A percentile compares a stretch with the other conserved stretches of the same genome.
Evolutionary conservation across 1,140 invertebrate species (phyloP).

Genomic region (Saccostrea glomerata): DNA sequence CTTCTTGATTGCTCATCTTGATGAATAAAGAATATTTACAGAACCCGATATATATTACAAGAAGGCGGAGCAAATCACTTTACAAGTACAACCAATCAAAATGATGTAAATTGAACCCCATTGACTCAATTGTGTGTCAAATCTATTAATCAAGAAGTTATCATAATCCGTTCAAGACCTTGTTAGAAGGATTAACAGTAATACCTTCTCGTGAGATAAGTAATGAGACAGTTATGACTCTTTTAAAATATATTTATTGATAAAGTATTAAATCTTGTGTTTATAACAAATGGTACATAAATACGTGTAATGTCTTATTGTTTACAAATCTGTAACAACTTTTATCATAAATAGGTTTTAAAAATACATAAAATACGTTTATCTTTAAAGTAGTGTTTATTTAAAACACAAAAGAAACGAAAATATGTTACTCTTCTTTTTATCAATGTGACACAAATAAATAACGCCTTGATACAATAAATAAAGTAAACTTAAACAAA

Average conservation of each 20-base stretch:
- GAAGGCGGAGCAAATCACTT: conserved; percentile 9
- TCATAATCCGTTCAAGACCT: background rate
- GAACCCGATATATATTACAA: background rate
- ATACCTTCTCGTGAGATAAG: background rate
- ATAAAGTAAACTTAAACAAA: background rate
- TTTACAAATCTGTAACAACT: too few species aligned
- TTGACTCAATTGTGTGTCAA: background rate
- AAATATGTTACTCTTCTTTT: background rate
- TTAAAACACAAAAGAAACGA: background rate
- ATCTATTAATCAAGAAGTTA: conserved; percentile 1
- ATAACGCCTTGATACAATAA: background rate
- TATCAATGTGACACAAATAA: background rate
- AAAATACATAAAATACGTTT: too few species aligned
- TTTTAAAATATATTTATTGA: background rate
- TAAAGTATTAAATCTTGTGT: background rate
- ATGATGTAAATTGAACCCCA: conserved; percentile 5
- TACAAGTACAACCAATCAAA: background rate
- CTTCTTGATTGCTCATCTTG: too few species aligned
- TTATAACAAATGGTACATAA: background rate
- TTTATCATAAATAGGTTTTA: too few species aligned
- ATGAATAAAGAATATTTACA: too few species aligned
- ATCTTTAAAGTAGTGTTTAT: background rate
- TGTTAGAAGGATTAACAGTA: background rate
- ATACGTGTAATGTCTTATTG: too few species aligned
- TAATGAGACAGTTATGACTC: background rate